Conservation (phyloP, 2,797 vertebrate species). For the Danio jaintianensis region DNA sequence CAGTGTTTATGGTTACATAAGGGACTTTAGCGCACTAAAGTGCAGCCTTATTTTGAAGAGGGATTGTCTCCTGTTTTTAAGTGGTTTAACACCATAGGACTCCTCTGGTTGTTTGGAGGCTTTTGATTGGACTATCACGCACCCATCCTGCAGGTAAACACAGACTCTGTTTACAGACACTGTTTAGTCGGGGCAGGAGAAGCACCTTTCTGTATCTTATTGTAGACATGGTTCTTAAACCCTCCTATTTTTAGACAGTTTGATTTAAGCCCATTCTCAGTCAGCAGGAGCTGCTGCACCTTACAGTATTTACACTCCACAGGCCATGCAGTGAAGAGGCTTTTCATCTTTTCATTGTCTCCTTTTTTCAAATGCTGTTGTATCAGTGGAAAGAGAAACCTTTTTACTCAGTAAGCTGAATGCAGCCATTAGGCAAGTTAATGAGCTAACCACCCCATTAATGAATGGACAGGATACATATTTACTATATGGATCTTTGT, state of each 20-base stretch:
- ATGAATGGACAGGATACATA: background rate
- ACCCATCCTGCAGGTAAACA: constrained; percentile 45
- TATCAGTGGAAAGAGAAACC: background rate
- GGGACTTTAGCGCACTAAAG: constrained; percentile 27
- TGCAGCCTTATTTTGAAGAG: constrained; percentile 33
- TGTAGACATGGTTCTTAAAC: constrained; percentile 53
- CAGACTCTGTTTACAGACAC: constrained; percentile 44
- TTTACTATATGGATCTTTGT: background rate
- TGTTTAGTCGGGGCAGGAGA: constrained; percentile 31
- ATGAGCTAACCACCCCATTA: background rate
- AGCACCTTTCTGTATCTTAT: constrained; percentile 42
- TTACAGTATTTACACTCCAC: constrained; percentile 1
- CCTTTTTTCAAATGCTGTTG: background rate
- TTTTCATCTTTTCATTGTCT: background rate
- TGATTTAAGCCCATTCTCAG: constrained; percentile 44
- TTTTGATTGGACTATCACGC: constrained; percentile 32
- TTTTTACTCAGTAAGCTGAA: background rate
- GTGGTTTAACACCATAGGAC: constrained; percentile 28
- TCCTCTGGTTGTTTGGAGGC: constrained; percentile 12
- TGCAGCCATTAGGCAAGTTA: background rate
- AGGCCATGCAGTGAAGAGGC: background rate
- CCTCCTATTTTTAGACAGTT: constrained; percentile 59
- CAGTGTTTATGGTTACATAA: constrained; percentile 50
- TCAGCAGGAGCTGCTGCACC: background rate
- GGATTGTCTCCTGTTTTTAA: constrained; percentile 42